Percentiles rank a stretch among this genome's conserved stretches.
Evolutionary conservation across 2,113 vertebrate species (phyloP).

Genomic region (Procavia capensis): DNA sequence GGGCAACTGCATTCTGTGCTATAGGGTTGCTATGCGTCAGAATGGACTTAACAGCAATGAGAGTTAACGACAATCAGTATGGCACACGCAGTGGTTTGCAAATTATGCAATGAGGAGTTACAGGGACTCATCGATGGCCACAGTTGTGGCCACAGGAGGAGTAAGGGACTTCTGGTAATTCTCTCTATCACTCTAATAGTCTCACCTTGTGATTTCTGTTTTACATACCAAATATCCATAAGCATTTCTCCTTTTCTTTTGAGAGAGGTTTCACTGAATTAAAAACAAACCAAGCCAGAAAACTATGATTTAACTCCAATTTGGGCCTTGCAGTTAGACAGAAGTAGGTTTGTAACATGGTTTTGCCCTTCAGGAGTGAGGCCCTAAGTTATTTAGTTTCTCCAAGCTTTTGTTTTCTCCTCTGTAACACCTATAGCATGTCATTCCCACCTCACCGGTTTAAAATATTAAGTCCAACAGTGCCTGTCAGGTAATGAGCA

Average conservation of each 20-base stretch:
- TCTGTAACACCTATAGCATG: not conserved
- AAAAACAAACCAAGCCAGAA: not conserved
- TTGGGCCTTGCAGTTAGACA: not conserved
- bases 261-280: not conserved
- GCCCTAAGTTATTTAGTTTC: not conserved
- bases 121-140: fast-evolving
- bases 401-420: not conserved
- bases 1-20: too few relatives aligned
- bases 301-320: not conserved
- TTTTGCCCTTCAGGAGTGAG: not conserved
- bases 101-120: not conserved
- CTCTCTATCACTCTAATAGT: not conserved
- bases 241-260: not conserved
- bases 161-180: not conserved
- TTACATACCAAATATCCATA: not conserved
- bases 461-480: not conserved
- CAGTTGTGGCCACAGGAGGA: fast-evolving
- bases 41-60: too few relatives aligned
- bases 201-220: not conserved
- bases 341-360: not conserved
- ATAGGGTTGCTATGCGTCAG: too few relatives aligned
- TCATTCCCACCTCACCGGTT: not conserved
- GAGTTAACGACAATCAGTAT: not conserved
- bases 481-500: not conserved
- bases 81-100: fast-evolving